Evolutionary conservation across 1,140 invertebrate genomes (phyloP), one percentile per base, ranked within the genome.

Genomic region (Bicyclus anynana): DNA sequence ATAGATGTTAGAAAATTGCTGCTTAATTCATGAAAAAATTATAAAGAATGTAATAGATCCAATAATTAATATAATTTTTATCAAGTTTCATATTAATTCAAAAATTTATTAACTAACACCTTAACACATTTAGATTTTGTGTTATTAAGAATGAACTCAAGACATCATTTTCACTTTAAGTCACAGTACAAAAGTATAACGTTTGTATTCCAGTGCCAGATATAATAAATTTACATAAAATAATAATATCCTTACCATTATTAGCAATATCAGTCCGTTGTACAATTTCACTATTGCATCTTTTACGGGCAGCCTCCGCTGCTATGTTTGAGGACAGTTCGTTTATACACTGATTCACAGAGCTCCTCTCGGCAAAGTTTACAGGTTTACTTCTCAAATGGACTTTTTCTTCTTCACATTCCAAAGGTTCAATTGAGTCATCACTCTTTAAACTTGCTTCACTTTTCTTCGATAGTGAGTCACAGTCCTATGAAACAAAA

Each of bases 311-410:
- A 59, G 74, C 80, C 49, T 89, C 82, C n/a, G 74, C 84, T 5
- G 78, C 84, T 14, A 91, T 65, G 53, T 87, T 87, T n/a, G 91
- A 91, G 20, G 92, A 92, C 59, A 93, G 67, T 74, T 93, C 93
- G 59, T 89, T 93, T 56, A 93, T 91, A 67, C 92, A 93, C 77
- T 93, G 92, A 59, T 92, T 91, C 0, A 91, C 89, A 2, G 91
- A 89, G 77, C 84, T 90, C 40, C 90, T 82, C 52, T 89, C 82
- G 16, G 79, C 82, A 33, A 86, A 59, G 27, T 72, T 72, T 16
- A 77, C 62, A 14, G 77, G 74, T 48, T 86, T 89, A 18, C 66
- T 77, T 56, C 87, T 76, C 12, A 87, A 62, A 59, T 83, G 84
- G 21, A 90, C 84, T 54, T 86, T 80, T 57, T 88, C 84, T 54